Conservation (phyloP, 2,113 vertebrate species). For the Sakesphorus luctuosus region DNA sequence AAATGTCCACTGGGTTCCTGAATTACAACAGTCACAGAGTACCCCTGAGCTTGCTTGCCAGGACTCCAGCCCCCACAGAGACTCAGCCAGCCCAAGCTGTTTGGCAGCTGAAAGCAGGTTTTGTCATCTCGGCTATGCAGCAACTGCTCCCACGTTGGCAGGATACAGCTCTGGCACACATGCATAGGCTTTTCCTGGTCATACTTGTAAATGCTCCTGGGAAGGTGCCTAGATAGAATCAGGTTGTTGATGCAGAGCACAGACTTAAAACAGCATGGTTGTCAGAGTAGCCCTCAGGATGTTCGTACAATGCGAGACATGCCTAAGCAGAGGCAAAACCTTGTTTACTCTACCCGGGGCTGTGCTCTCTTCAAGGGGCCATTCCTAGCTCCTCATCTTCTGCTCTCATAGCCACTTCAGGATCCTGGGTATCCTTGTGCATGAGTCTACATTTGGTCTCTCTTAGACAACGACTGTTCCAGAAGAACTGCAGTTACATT, state of each 20-base stretch:
- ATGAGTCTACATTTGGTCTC: rapidly evolving
- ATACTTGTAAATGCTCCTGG: background rate
- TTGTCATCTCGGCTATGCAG: background rate
- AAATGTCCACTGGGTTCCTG: background rate
- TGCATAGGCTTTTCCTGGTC: background rate
- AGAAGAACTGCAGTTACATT: background rate
- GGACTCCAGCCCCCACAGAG: background rate
- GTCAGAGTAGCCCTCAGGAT: background rate
- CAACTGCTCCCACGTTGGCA: background rate
- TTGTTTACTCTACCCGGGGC: rapidly evolving
- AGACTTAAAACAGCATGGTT: background rate
- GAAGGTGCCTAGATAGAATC: background rate
- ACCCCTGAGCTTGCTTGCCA: background rate
- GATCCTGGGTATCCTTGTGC: background rate
- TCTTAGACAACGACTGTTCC: rapidly evolving
- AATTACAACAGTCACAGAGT: background rate
- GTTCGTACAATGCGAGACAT: rapidly evolving
- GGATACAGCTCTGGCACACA: background rate
- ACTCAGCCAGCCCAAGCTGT: background rate
- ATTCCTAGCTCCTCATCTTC: background rate
- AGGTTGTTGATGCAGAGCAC: background rate
- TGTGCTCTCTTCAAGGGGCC: background rate
- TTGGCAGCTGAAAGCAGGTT: constrained; percentile 18
- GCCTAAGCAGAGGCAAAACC: background rate
- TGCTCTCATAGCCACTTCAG: background rate